These are phyloP conservation scores for Yponomeuta sedellus DNA, from an alignment of 2,888 invertebrate genomes.

Conservation along the genomic window DNA sequence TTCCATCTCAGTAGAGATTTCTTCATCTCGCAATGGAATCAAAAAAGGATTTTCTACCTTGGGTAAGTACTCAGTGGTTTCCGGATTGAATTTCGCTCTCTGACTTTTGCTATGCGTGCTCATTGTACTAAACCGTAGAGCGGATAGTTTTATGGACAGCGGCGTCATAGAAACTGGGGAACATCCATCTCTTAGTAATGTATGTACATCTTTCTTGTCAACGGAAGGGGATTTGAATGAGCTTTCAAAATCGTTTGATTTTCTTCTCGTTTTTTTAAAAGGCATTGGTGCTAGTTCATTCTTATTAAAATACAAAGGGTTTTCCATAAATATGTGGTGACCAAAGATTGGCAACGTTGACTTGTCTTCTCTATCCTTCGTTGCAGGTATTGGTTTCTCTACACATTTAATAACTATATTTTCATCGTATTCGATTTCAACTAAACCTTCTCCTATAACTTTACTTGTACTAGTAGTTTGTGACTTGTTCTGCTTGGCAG, in stretches of 20 bases:
- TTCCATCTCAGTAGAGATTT: constrained; percentile 67
- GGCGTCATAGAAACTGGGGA: constrained; percentile 76
- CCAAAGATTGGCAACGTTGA: constrained; percentile 70
- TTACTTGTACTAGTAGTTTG: constrained; percentile 54
- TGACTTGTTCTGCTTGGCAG: constrained; percentile 28
- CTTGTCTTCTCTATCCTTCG: constrained; percentile 44
- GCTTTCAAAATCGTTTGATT: constrained; percentile 66
- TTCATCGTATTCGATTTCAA: constrained; percentile 76
- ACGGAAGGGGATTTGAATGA: constrained; percentile 65
- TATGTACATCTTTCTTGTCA: constrained; percentile 59
- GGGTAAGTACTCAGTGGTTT: constrained; percentile 71
- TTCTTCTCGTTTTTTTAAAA: constrained; percentile 62
- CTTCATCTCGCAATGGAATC: constrained; percentile 61
- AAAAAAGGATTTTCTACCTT: constrained; percentile 64
- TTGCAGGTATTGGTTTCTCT: constrained; percentile 50
- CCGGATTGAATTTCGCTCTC: constrained; percentile 45
- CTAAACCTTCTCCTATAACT: constrained; percentile 66
- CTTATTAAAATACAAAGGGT: constrained; percentile 70
- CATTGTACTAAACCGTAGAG: constrained; percentile 74
- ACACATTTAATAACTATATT: constrained; percentile 60
- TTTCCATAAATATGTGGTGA: constrained; percentile 65
- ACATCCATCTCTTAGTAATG: constrained; percentile 61
- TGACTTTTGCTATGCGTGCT: constrained; percentile 58
- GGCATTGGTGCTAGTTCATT: constrained; percentile 49
- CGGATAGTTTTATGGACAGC: constrained; percentile 76